Percentiles rank a stretch among this genome's conserved stretches.
phyloP scores from a whole-genome alignment of 2,888 invertebrate species.

The Heteromurus nitidus region DNA sequence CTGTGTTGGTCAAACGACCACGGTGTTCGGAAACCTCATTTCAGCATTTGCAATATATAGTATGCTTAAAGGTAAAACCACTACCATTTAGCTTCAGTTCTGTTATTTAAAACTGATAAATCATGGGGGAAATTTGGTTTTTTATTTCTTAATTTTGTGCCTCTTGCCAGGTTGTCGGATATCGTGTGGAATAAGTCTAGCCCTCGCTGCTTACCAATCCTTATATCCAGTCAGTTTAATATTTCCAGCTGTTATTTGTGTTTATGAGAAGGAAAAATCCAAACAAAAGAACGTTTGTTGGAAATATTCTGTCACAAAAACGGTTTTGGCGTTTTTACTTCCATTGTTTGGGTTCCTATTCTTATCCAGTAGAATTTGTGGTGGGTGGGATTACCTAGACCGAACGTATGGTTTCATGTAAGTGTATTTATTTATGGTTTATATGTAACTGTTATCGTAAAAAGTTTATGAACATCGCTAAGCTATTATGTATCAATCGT shows the following conservation, averaged over 20 bases:
- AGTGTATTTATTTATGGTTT: conserved; percentile 75
- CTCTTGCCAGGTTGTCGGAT: conserved; percentile 78
- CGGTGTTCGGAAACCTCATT: conserved; percentile 91
- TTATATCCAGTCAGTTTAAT: conserved; percentile 85
- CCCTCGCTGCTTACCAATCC: conserved; percentile 87
- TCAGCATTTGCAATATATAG: conserved; percentile 84
- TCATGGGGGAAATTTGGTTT: neutral
- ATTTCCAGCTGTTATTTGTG: conserved; percentile 86
- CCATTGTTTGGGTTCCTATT: conserved; percentile 79
- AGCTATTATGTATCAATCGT: neutral
- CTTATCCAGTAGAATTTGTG: conserved; percentile 80
- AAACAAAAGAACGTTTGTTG: conserved; percentile 24
- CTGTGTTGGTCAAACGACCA: conserved; percentile 92
- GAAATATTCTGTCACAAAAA: conserved; percentile 77
- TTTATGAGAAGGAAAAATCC: conserved; percentile 76
- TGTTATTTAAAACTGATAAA: neutral
- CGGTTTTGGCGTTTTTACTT: conserved; percentile 78
- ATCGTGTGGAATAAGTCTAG: conserved; percentile 82
- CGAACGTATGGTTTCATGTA: conserved; percentile 90
- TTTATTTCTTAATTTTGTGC: neutral
- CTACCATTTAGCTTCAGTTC: neutral
- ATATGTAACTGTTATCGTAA: too few relatives aligned
- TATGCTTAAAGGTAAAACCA: conserved; percentile 79
- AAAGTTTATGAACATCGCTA: too few relatives aligned
- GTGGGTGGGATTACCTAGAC: conserved; percentile 78